These are phyloP conservation scores for Podiceps cristatus DNA, from an alignment of 2,113 vertebrate species.

Conservation along the genomic window DNA sequence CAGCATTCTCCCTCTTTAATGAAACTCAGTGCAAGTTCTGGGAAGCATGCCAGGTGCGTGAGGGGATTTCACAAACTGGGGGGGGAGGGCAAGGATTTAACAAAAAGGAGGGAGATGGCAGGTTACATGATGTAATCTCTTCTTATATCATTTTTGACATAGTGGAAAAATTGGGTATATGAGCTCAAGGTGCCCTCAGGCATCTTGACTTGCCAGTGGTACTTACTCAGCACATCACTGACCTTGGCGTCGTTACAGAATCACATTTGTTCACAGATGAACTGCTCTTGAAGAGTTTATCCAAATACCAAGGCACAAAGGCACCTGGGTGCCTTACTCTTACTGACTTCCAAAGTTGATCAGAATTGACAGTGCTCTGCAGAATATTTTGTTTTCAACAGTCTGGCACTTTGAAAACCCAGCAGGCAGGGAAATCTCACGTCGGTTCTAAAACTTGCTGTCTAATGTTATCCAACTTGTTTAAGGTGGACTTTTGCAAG, in stretches of 20 bases:
- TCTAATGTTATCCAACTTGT: neutral
- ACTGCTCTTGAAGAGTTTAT: neutral
- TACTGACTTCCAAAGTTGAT: neutral
- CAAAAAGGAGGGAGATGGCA: neutral
- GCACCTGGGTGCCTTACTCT: neutral
- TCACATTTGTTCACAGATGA: neutral
- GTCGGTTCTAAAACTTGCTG: rapidly evolving
- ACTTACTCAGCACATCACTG: neutral
- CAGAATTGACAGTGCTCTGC: neutral
- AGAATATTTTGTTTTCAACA: neutral
- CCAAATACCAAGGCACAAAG: neutral
- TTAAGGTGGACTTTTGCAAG: neutral
- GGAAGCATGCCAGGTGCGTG: neutral
- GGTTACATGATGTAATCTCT: neutral
- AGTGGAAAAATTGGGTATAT: neutral
- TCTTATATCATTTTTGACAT: neutral
- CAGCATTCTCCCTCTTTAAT: neutral
- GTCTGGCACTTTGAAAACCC: neutral
- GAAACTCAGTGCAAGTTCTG: neutral
- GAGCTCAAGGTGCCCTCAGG: slow-evolving; percentile 50
- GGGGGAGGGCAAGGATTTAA: neutral
- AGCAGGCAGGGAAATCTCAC: neutral
- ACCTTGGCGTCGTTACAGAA: neutral
- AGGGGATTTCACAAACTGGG: neutral
- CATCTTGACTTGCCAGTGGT: neutral